Evolutionary conservation across 2,888 invertebrate genomes (phyloP).

Genomic region (Phorcus lineatus): DNA sequence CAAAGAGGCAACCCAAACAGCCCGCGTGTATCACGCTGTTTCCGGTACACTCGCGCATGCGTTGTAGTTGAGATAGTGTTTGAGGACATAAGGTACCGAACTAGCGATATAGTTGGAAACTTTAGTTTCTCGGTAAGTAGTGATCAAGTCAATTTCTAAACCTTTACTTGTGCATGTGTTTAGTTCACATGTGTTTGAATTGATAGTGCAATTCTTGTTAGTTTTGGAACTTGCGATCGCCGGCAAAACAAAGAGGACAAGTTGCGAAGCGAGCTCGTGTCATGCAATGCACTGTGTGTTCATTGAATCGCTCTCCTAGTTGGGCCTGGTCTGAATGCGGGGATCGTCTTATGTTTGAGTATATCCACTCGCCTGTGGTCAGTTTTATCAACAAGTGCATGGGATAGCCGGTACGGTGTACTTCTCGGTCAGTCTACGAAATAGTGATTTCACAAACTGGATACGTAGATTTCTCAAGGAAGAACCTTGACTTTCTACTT

Average conservation of each 20-base stretch:
- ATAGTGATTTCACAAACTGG: too few relatives aligned
- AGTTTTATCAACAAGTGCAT: too few relatives aligned
- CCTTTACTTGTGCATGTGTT: not conserved
- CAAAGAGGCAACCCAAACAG: conserved; percentile 2
- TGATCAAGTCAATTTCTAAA: not conserved
- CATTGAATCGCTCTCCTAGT: too few relatives aligned
- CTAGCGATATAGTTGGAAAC: not conserved
- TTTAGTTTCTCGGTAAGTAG: conserved; percentile 3
- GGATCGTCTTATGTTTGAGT: too few relatives aligned
- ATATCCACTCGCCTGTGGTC: too few relatives aligned
- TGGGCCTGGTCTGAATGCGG: too few relatives aligned
- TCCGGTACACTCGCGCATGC: conserved; percentile 4
- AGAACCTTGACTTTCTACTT: too few relatives aligned
- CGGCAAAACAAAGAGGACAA: not conserved
- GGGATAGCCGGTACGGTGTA: too few relatives aligned
- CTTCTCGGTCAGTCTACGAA: too few relatives aligned
- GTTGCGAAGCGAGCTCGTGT: too few relatives aligned
- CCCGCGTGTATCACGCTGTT: not conserved
- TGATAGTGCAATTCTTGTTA: not conserved
- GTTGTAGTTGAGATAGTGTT: not conserved
- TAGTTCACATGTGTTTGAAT: not conserved
- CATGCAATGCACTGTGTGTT: too few relatives aligned
- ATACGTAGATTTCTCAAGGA: too few relatives aligned
- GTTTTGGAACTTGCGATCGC: not conserved
- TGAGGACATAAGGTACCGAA: not conserved